Conservation (phyloP, 2,888 invertebrate species). For the Acleris laterana region DNA sequence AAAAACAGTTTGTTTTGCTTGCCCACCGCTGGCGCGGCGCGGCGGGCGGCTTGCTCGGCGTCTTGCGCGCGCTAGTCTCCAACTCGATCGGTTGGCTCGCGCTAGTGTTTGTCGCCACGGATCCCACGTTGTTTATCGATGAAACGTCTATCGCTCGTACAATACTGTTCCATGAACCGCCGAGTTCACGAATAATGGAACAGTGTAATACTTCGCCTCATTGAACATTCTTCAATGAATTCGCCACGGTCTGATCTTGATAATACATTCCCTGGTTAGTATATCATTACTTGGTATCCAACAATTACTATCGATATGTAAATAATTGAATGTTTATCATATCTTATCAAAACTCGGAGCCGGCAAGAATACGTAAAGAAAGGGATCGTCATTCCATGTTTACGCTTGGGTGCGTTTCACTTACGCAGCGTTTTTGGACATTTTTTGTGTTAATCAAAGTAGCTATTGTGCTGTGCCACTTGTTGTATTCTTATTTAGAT, state of each 20-base stretch:
- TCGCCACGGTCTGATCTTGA: constrained; percentile 53
- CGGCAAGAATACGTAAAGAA: constrained; percentile 46
- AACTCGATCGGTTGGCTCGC: constrained; percentile 60
- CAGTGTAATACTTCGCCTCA: constrained; percentile 45
- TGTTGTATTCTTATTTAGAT: constrained; percentile 35
- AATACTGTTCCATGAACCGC: constrained; percentile 48
- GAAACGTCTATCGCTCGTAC: constrained; percentile 44
- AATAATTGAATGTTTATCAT: constrained; percentile 50
- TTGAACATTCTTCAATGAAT: constrained; percentile 65
- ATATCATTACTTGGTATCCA: constrained; percentile 38
- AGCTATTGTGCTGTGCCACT: constrained; percentile 41
- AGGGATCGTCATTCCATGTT: constrained; percentile 51
- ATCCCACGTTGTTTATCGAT: constrained; percentile 52
- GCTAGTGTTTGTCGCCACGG: constrained; percentile 60
- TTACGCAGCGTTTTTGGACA: constrained; percentile 58
- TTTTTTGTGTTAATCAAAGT: constrained; percentile 53
- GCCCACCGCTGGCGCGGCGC: constrained; percentile 50
- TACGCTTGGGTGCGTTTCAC: constrained; percentile 56
- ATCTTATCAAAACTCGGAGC: constrained; percentile 69
- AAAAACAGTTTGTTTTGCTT: constrained; percentile 69
- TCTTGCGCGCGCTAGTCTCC: constrained; percentile 61
- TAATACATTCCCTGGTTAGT: constrained; percentile 67
- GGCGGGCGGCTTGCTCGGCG: constrained; percentile 53
- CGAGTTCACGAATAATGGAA: constrained; percentile 50
- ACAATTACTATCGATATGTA: constrained; percentile 47